Percentiles rank a stretch among this genome's conserved stretches.
These are phyloP conservation scores for Lepidotrigona ventralis DNA, from an alignment of 1,140 invertebrate genomes.

Conservation along the genomic window DNA sequence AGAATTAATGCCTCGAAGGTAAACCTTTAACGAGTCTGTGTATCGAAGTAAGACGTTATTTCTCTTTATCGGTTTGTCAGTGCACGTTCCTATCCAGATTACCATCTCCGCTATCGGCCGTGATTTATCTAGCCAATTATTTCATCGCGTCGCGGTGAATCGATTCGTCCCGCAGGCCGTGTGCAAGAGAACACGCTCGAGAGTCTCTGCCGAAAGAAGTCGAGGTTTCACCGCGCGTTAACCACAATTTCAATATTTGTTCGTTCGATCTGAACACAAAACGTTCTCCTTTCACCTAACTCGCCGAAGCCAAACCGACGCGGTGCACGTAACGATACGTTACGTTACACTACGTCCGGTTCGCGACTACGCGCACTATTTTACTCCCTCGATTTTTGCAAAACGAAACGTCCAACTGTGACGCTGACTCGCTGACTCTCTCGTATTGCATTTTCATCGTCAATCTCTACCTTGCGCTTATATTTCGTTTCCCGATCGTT, in stretches of 20 bases:
- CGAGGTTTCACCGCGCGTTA: slow-evolving; percentile 16
- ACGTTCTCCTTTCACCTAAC: slow-evolving; percentile 30
- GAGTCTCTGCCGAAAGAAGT: slow-evolving; percentile 11
- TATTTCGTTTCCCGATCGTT: not conserved
- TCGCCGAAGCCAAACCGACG: not conserved
- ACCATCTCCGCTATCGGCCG: not conserved
- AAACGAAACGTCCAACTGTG: not conserved
- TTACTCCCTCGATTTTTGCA: not conserved
- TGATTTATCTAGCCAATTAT: slow-evolving; percentile 37
- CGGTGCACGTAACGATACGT: not conserved
- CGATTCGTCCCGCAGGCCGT: not conserved
- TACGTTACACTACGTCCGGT: no score
- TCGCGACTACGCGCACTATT: no score
- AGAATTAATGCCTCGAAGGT: slow-evolving; percentile 5
- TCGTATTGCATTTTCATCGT: no score
- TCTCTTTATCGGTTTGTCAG: slow-evolving; percentile 7
- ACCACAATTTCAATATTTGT: slow-evolving; percentile 44
- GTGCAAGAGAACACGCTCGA: not conserved
- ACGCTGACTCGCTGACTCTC: not conserved
- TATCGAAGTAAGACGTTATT: slow-evolving; percentile 13
- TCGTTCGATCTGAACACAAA: slow-evolving; percentile 24
- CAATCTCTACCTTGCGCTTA: not conserved
- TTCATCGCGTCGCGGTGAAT: slow-evolving; percentile 18
- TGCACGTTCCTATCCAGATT: not conserved
- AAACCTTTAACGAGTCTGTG: not conserved